Percentiles rank a stretch among this genome's conserved stretches.
phyloP scores from a whole-genome alignment of 2,888 invertebrate genomes.

The Andrena haemorrhoa region DNA sequence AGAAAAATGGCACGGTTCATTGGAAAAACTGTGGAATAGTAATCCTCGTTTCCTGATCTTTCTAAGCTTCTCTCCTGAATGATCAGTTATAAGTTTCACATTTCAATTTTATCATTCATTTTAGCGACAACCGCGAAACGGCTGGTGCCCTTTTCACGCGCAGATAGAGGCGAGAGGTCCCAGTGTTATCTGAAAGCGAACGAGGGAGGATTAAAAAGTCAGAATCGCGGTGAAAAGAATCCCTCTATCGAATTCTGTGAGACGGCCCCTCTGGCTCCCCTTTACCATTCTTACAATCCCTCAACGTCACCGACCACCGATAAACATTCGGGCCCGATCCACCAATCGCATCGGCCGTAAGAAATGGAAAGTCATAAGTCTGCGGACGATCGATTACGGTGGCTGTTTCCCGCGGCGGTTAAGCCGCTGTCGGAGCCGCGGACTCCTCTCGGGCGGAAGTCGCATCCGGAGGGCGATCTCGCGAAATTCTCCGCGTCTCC shows the following conservation, averaged over 20 bases:
- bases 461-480: slow-evolving; percentile 43
- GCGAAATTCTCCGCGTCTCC: slow-evolving; percentile 43
- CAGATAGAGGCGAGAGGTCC: slow-evolving; percentile 47
- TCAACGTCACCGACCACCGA: slow-evolving; percentile 70
- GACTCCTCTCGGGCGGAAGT: slow-evolving; percentile 13
- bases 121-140: too few species aligned
- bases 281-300: slow-evolving; percentile 60
- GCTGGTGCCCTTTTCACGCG: neutral
- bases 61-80: too few species aligned
- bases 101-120: too few species aligned
- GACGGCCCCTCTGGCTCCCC: slow-evolving; percentile 47
- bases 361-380: slow-evolving; percentile 72
- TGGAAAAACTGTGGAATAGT: too few species aligned
- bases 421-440: slow-evolving; percentile 25
- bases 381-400: slow-evolving; percentile 61
- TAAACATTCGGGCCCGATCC: slow-evolving; percentile 68
- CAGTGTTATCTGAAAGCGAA: slow-evolving; percentile 50
- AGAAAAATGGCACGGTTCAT: neutral
- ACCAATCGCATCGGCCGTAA: slow-evolving; percentile 63
- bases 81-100: too few species aligned
- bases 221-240: slow-evolving; percentile 63
- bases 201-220: slow-evolving; percentile 69
- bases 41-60: too few species aligned
- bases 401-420: slow-evolving; percentile 31
- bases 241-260: slow-evolving; percentile 62